Evolutionary conservation across 1,140 invertebrate genomes (phyloP).

Genomic region (Mesaphorura yosii): DNA sequence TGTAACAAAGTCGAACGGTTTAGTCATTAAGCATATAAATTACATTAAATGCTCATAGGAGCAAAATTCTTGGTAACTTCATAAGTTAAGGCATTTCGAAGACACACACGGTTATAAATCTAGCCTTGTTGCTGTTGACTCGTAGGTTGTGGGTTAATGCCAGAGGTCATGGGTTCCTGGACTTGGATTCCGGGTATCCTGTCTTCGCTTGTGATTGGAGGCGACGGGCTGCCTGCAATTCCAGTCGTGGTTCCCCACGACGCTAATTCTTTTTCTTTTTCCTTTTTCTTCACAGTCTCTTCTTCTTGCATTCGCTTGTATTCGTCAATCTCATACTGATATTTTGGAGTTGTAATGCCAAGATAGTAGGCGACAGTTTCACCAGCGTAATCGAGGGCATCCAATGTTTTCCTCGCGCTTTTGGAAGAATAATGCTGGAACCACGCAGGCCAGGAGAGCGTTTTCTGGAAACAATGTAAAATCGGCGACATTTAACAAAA

Average conservation of each 20-base stretch:
- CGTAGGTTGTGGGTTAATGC: too few relatives aligned
- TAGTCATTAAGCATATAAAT: too few relatives aligned
- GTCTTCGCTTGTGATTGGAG: too few relatives aligned
- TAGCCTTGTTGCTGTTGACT: too few relatives aligned
- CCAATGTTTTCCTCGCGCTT: constrained; percentile 17
- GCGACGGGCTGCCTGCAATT: neutral
- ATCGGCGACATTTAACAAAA: neutral
- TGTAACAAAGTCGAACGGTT: too few relatives aligned
- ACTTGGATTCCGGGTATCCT: too few relatives aligned
- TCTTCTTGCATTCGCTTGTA: constrained; percentile 25
- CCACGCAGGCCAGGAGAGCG: constrained; percentile 22
- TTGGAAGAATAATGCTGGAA: constrained; percentile 11
- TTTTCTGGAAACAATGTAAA: constrained; percentile 11
- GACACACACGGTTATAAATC: too few relatives aligned
- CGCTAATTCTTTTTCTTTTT: constrained; percentile 12
- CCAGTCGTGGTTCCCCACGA: constrained; percentile 14
- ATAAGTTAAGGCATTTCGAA: too few relatives aligned
- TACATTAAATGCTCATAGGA: too few relatives aligned
- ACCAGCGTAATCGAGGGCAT: constrained; percentile 19
- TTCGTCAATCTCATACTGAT: constrained; percentile 30
- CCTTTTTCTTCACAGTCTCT: constrained; percentile 13
- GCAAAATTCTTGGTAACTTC: too few relatives aligned
- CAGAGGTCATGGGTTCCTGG: too few relatives aligned
- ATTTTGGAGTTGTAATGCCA: constrained; percentile 25
- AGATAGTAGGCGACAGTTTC: constrained; percentile 24